A percentile compares a stretch with the other conserved stretches of the same genome.
Evolutionary conservation across 2,797 vertebrate species (phyloP).

Genomic region (Oophaga sylvatica): DNA sequence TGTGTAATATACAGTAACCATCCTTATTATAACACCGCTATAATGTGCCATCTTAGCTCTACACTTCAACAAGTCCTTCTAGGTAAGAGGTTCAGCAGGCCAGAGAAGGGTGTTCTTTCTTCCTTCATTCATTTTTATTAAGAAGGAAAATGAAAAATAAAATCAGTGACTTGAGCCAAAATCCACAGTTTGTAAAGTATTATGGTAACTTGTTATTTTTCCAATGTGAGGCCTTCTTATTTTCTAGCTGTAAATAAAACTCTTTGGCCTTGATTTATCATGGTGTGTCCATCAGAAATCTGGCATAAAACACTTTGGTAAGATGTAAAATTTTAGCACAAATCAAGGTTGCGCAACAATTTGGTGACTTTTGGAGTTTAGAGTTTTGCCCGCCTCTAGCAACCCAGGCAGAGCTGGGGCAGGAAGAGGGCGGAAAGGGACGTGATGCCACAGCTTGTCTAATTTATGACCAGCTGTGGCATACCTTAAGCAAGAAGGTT

Average conservation of each 20-base stretch:
- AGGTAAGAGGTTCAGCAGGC: neutral
- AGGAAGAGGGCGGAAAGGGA: too few relatives aligned
- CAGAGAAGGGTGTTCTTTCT: neutral
- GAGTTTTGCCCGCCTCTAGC: too few relatives aligned
- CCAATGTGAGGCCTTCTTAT: neutral
- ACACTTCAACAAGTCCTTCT: neutral
- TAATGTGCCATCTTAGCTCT: neutral
- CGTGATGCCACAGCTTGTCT: too few relatives aligned
- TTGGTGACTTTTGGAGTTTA: too few relatives aligned
- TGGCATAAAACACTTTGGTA: too few relatives aligned
- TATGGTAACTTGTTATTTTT: neutral
- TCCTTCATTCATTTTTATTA: neutral
- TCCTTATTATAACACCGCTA: constrained; percentile 1
- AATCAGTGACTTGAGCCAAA: neutral
- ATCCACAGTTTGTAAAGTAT: neutral
- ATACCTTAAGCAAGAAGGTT: neutral
- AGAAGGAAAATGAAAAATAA: neutral
- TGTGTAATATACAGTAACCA: neutral
- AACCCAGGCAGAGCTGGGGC: too few relatives aligned
- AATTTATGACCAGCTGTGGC: too few relatives aligned
- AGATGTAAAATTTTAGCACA: too few relatives aligned
- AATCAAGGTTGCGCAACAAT: too few relatives aligned
- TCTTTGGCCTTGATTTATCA: neutral
- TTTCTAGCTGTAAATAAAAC: neutral
- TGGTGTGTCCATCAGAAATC: too few relatives aligned